Evolutionary conservation across 1,140 invertebrate genomes (phyloP).

Genomic region (Meloidogyne floridensis): DNA sequence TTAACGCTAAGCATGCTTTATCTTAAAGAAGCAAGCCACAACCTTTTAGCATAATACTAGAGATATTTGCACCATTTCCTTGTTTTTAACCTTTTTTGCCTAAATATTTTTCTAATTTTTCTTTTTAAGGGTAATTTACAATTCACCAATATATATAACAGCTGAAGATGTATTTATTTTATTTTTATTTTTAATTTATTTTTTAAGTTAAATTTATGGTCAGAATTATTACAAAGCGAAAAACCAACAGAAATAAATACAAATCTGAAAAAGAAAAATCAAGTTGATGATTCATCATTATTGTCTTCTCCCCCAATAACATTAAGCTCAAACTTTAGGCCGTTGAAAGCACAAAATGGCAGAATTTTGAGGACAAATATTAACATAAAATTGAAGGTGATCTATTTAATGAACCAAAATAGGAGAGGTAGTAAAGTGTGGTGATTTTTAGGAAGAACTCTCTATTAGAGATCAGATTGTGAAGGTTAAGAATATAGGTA

Average conservation of each 20-base stretch:
- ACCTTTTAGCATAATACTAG: too few relatives aligned
- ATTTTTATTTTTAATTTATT: slow-evolving; percentile 21
- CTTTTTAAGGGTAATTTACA: slow-evolving; percentile 76
- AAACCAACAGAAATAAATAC: slow-evolving; percentile 61
- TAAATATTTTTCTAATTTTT: not conserved
- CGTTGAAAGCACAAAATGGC: slow-evolving; percentile 83
- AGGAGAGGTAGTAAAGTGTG: too few relatives aligned
- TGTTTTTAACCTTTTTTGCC: not conserved
- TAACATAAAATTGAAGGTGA: slow-evolving; percentile 78
- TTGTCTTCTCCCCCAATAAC: slow-evolving; percentile 11
- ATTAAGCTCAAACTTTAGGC: slow-evolving; percentile 79
- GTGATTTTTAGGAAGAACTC: too few relatives aligned
- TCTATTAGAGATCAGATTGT: too few relatives aligned
- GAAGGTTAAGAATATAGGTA: too few relatives aligned
- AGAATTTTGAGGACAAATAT: slow-evolving; percentile 93
- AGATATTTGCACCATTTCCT: not conserved
- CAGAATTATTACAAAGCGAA: slow-evolving; percentile 83
- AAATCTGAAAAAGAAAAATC: slow-evolving; percentile 46
- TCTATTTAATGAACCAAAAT: not conserved
- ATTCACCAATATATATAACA: slow-evolving; percentile 84
- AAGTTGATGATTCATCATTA: slow-evolving; percentile 77
- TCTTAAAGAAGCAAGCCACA: not conserved
- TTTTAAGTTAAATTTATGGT: slow-evolving; percentile 78
- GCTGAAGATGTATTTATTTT: slow-evolving; percentile 56
- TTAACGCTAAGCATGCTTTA: too few relatives aligned